Evolutionary conservation across 2,113 vertebrate species (phyloP).

Genomic region (Zosterops pallidus): DNA sequence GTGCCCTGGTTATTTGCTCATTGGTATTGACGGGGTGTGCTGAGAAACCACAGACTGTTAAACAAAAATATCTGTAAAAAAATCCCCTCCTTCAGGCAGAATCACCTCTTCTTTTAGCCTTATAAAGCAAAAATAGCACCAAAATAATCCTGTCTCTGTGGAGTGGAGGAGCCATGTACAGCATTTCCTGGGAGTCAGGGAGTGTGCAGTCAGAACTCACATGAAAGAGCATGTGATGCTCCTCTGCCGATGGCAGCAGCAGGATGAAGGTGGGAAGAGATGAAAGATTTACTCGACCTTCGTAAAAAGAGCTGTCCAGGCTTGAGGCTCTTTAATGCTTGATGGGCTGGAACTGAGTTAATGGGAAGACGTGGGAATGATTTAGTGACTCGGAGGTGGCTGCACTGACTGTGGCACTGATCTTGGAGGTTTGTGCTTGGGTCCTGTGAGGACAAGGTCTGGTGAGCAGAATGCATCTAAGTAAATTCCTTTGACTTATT

Average conservation of each 20-base stretch:
- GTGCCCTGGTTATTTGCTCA: not conserved
- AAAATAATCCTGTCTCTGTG: not conserved
- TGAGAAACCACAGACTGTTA: not conserved
- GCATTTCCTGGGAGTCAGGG: not conserved
- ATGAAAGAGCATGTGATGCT: not conserved
- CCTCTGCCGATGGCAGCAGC: not conserved
- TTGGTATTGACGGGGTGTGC: not conserved
- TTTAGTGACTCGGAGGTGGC: not conserved
- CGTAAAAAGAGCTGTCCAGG: not conserved
- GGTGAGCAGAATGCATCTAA: not conserved
- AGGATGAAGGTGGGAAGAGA: slow-evolving; percentile 5
- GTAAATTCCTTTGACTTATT: not conserved
- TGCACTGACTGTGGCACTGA: not conserved
- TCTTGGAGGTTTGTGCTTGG: not conserved
- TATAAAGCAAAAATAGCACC: not conserved
- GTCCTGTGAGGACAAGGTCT: slow-evolving; percentile 30
- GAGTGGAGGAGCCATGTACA: not conserved
- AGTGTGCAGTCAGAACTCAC: not conserved
- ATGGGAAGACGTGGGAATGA: slow-evolving; percentile 1
- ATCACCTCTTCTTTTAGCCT: not conserved
- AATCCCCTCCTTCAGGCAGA: not conserved
- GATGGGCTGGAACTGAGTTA: slow-evolving; percentile 3
- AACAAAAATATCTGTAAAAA: not conserved
- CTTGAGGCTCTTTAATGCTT: slow-evolving; percentile 31
- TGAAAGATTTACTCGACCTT: slow-evolving; percentile 17